phyloP scores from a whole-genome alignment of 30 jellyfish, hydroid and myxozoan species.

The Catostylus mosaicus region DNA sequence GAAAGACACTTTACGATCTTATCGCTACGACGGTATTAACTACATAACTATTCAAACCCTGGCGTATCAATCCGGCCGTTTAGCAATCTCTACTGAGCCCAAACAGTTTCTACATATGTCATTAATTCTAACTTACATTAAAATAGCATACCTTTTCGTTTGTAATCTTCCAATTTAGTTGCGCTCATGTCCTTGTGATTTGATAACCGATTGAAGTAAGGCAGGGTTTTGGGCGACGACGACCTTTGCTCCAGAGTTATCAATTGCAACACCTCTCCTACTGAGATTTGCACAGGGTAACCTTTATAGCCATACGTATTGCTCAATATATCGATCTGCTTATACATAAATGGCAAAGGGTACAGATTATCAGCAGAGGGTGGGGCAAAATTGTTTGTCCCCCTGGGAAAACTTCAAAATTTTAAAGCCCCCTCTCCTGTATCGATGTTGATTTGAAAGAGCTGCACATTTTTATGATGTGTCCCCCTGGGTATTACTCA shows the following conservation, averaged over 20 bases:
- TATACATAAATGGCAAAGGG: neutral
- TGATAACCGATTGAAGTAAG: neutral
- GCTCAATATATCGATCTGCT: neutral
- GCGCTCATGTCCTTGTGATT: neutral
- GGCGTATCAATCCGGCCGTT: neutral
- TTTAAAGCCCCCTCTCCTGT: neutral
- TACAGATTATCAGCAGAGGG: neutral
- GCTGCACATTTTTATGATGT: too few relatives aligned
- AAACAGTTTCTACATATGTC: neutral
- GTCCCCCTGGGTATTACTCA: too few relatives aligned
- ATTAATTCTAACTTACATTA: too few relatives aligned
- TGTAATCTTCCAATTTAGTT: neutral
- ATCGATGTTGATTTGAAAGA: too few relatives aligned
- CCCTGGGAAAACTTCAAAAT: neutral
- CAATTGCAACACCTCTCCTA: neutral
- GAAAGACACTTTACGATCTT: neutral
- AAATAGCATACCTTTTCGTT: neutral
- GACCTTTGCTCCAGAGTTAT: neutral
- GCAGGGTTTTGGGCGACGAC: neutral
- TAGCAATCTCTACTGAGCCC: neutral
- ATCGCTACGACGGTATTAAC: neutral
- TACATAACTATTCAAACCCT: too few relatives aligned
- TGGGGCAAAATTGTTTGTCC: neutral
- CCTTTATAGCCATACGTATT: neutral
- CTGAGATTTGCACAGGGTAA: neutral